phyloP scores from a whole-genome alignment of 1,140 invertebrate genomes.

The Penaeus japonicus region DNA sequence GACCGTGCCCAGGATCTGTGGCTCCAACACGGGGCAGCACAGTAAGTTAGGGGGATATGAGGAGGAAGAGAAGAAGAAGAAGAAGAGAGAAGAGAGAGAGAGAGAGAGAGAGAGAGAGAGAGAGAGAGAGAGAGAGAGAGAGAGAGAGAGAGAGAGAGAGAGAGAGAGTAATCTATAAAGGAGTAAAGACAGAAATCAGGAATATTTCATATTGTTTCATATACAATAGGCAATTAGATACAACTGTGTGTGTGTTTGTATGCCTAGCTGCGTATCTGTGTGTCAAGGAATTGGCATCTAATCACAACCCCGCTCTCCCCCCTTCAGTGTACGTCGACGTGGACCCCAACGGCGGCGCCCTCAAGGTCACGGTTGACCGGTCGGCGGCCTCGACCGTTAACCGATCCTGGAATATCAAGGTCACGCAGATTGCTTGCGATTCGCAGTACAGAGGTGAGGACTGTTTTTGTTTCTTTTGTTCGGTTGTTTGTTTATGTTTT shows the following conservation, averaged over 20 bases:
- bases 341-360: slow-evolving; percentile 69
- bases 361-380: slow-evolving; percentile 67
- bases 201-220: background rate
- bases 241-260: background rate
- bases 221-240: background rate
- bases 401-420: slow-evolving; percentile 79
- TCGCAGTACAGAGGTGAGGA: slow-evolving; percentile 71
- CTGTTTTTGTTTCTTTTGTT: background rate
- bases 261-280: background rate
- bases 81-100: no score
- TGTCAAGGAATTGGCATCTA: background rate
- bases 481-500: no score
- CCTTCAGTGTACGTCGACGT: slow-evolving; percentile 77
- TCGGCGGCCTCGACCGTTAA: slow-evolving; percentile 71
- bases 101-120: no score
- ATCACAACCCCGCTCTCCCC: background rate
- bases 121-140: no score
- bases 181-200: background rate
- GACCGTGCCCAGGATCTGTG: slow-evolving; percentile 77
- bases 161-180: background rate
- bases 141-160: no score
- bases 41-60: slow-evolving; percentile 63
- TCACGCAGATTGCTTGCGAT: slow-evolving; percentile 77
- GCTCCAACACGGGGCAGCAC: slow-evolving; percentile 82
- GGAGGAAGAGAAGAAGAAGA: background rate